Evolutionary conservation across 2,113 vertebrate genomes (phyloP), one percentile per base, ranked within the genome.

Genomic region (Misgurnus anguillicaudatus): DNA sequence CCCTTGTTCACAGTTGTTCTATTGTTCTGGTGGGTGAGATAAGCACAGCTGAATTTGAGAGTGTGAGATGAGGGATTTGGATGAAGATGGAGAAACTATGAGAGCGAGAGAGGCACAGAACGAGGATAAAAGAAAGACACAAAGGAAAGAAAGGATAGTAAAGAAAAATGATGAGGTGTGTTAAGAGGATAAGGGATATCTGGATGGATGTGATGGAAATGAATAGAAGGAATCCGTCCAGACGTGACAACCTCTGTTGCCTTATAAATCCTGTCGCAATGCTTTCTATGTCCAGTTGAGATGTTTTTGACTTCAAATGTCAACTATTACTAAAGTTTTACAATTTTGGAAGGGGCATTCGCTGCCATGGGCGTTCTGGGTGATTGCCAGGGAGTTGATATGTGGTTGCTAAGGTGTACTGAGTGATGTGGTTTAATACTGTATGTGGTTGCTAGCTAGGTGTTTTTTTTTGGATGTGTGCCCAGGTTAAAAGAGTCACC

Each of bases 1-100:
- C 69, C 45, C 79, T 55, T 45, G 80, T 82, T 47, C 69, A 24
- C 65, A 64, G 45, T 78, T 73, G 72, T 57, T 47, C 80, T 75
- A 86, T 88, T 88, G 86, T 88, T 88, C 81, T 76, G 60, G 61
- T 31, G 80, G 69, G 6, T 17, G 72, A 84, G 82, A 82, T 83
- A 81, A 86, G 80, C 76, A 0, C 14, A 36, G 61, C 9, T 64
- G 19, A 80, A 69, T 77, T 60, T 17, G 39, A 69, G 62, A 62
- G 36, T 45, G 42, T 47, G 68, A 70, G 66, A 45, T 42, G 61
- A 48, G 11, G 63, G 48, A 58, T 76, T 38, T 38, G 62, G 9
- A 53, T 38, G 10, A 11, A 31, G 31, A 39, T 17, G 31, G 48
- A 41, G 68, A 71, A 77, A 73, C 24, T 31, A 78, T 13, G 13